Evolutionary conservation across 2,888 invertebrate species (phyloP), one percentile per base, ranked within the genome.

Genomic region (Limnephilus rhombicus): DNA sequence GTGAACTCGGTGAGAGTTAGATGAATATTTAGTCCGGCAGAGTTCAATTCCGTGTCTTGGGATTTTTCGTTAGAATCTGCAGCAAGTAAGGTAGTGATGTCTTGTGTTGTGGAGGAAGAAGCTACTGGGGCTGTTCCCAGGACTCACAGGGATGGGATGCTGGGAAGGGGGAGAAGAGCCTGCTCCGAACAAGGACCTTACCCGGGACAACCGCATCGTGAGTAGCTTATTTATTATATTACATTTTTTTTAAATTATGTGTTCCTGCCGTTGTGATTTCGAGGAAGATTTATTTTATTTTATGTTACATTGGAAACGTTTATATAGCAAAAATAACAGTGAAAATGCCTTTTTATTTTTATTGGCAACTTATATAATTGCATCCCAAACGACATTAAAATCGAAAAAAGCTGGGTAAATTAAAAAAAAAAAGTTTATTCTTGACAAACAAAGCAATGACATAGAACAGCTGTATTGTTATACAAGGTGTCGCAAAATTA

Each of bases 101-200:
- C 96, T 95, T 95, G 96, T 92, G 95, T 96, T 91, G 95, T 93
- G 49, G 93, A 92, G 4, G 93, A 93, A 29, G 93, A 93, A 37
- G 86, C 34, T 7, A 83, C 89, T 31, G 92, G 90, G 29, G 92
- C 89, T 13, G 49, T 89, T 5, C 87, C 90, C 94, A 95, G 95
- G 82, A 94, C 96, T 85, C 95, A 96, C 89, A 95, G 96, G 92
- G 97, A 97, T 93, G 96, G 96, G 91, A 95, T 97, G 90, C 94
- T 97, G 93, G 97, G 96, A 0, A 95, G 96, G 87, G 97, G 97
- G 3, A 95, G 97, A 80, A 96, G 97, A 81, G 97, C 97, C 15
- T 97, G 97, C 94, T 97, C 97, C 90, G 97, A 97, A 94, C 97
- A 97, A 94, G 97, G 97, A 24, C 97, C 97, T n/a, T 97, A 97